Conservation (phyloP, 2,113 vertebrate genomes). For the Myotis lucifugus region DNA sequence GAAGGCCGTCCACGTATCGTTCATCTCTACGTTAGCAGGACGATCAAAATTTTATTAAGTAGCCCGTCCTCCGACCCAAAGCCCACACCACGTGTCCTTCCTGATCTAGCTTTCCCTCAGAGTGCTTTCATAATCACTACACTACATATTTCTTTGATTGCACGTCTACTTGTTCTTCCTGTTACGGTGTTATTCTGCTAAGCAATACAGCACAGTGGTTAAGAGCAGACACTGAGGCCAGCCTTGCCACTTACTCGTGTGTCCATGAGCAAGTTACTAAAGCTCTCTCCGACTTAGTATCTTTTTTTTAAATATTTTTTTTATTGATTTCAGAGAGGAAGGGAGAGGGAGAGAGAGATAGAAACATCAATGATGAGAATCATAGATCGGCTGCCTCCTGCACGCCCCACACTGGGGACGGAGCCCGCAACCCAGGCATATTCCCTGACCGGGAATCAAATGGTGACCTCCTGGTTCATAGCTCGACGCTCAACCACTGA, state of each 20-base stretch:
- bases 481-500: too few relatives aligned
- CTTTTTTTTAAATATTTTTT: too few relatives aligned
- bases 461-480: too few relatives aligned
- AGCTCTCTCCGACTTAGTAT: neutral
- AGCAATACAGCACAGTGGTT: neutral
- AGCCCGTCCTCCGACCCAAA: neutral
- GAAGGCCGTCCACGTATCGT: neutral
- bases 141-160: neutral
- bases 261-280: neutral
- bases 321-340: too few relatives aligned
- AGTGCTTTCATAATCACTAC: neutral
- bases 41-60: neutral
- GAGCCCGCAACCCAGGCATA: too few relatives aligned
- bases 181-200: neutral
- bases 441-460: too few relatives aligned
- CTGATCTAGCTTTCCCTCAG: neutral
- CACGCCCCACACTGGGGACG: too few relatives aligned
- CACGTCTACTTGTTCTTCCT: neutral
- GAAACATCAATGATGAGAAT: too few relatives aligned
- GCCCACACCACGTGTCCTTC: neutral
- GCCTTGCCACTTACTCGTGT: neutral
- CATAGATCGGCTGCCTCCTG: too few relatives aligned
- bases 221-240: neutral
- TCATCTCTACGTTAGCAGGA: neutral
- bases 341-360: too few relatives aligned